Base-by-base conservation (phyloP, 2,797 vertebrate species). In the Danio jaintianensis region DNA sequence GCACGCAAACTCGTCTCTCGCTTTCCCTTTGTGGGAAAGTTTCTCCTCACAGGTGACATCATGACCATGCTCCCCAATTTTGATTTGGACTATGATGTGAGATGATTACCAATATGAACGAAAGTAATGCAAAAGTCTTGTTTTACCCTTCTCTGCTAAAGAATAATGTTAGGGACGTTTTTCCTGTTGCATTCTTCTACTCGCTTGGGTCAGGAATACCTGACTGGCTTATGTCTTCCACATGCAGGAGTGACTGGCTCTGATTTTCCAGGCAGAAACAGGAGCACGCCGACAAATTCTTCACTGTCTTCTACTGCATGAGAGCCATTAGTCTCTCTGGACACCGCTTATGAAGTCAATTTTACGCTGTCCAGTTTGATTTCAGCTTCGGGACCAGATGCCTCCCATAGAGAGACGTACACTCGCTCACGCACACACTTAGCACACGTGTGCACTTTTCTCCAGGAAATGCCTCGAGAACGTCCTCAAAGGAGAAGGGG, bases 221-320 rank as follows among this genome's bases (percentile, higher is more conserved):
- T 93, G 93, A 90, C 91, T 93, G 93, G 90, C 91, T 94, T 94
- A 91, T 93, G 90, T 94, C 93, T 93, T 92, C 93, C 93, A 93
- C 91, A 93, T 93, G 93, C 90, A 90, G 56, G 42, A 53, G 75
- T 56, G 82, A 84, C 75, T 85, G 90, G 87, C 85, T 85, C 87
- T 83, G 86, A 91, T 88, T 89, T 89, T 91, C 84, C 86, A 85
- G 86, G 86, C 90, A 86, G 84, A 87, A 92, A 92, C 91, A 85
- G 89, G 88, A 94, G 92, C 91, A 85, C 58, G 89, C 88, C 88
- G 92, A 92, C 92, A 88, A 89, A 93, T 93, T 90, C 90, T 91
- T 87, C 85, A 88, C 82, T 79, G 81, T 92, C 90, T 91, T 89
- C 90, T 87, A 87, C 88, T 78, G 83, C 89, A 84, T 83, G 76